phyloP scores from a whole-genome alignment of 2,797 vertebrate species.

The Scyliorhinus canicula region DNA sequence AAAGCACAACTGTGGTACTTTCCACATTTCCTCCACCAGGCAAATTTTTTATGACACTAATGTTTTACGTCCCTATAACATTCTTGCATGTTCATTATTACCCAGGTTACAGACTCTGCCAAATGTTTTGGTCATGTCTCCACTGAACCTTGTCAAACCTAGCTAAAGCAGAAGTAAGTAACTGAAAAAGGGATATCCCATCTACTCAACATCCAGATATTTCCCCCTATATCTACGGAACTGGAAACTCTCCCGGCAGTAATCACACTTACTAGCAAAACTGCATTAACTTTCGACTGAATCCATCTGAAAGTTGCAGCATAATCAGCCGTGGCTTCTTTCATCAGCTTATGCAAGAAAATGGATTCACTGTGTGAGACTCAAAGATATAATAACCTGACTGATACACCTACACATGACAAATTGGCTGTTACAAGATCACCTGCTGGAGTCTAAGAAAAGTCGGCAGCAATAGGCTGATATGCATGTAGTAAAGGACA shows the following conservation, averaged over 20 bases:
- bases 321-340: not conserved
- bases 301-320: not conserved
- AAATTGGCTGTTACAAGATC: constrained; percentile 3
- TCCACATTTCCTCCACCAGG: not conserved
- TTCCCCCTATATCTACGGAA: not conserved
- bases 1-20: not conserved
- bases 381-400: not conserved
- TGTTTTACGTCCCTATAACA: not conserved
- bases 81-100: not conserved
- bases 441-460: constrained; percentile 21
- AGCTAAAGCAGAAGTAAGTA: not conserved
- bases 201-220: not conserved
- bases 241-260: not conserved
- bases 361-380: not conserved
- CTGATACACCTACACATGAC: constrained; percentile 10
- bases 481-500: constrained; percentile 10
- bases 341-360: not conserved
- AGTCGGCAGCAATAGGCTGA: not conserved
- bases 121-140: not conserved
- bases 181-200: not conserved
- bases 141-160: constrained; percentile 12
- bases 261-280: not conserved
- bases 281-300: not conserved
- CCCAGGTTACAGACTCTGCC: not conserved
- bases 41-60: not conserved